phyloP scores from a whole-genome alignment of 2,888 invertebrate genomes.

The Leptura quadrifasciata region DNA sequence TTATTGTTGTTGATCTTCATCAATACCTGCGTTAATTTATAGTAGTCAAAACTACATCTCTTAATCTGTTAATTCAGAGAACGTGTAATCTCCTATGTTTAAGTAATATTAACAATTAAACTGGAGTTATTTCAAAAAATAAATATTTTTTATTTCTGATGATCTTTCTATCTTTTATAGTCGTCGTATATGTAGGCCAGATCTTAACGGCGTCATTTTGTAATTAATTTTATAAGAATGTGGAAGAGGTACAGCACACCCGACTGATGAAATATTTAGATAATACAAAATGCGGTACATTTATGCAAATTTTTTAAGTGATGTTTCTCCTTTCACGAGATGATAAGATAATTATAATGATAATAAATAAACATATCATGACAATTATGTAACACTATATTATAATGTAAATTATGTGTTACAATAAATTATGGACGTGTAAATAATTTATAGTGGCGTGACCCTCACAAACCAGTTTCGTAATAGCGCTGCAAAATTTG shows the following conservation, averaged over 20 bases:
- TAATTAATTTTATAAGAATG: conserved; percentile 7
- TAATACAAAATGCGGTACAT: background rate
- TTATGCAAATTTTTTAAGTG: conserved; percentile 21
- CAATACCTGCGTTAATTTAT: too few species aligned
- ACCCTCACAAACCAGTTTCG: conserved; percentile 30
- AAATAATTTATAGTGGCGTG: conserved; percentile 26
- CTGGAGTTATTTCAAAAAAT: too few species aligned
- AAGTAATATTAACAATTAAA: too few species aligned
- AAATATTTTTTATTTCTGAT: too few species aligned
- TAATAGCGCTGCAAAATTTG: conserved; percentile 14
- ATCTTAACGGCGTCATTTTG: background rate
- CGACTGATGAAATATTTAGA: conserved; percentile 12
- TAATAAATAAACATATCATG: conserved; percentile 34
- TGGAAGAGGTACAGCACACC: conserved; percentile 3
- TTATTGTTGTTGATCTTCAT: too few species aligned
- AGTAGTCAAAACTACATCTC: too few species aligned
- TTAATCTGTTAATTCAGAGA: too few species aligned
- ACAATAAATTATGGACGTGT: conserved; percentile 32
- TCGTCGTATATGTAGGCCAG: background rate
- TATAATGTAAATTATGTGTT: conserved; percentile 26
- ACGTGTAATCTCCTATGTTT: too few species aligned
- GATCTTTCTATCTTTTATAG: too few species aligned
- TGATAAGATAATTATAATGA: conserved; percentile 33
- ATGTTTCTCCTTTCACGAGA: conserved; percentile 18
- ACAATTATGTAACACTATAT: conserved; percentile 37